Evolutionary conservation across 2,888 invertebrate genomes (phyloP).

Genomic region (Drosophila robusta): DNA sequence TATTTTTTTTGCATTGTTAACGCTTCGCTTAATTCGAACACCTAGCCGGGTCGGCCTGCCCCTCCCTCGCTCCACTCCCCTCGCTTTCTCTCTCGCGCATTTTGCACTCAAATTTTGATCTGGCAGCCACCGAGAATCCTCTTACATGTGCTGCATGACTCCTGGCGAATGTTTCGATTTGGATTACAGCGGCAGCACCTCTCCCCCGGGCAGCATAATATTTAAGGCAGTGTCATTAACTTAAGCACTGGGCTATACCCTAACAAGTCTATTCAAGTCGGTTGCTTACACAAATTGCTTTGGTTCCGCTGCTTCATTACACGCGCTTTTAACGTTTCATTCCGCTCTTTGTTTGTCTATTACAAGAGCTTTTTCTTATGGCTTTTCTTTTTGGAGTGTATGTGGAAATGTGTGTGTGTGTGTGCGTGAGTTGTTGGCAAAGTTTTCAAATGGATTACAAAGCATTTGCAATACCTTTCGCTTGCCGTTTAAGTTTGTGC

Average conservation of each 20-base stretch:
- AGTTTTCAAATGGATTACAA: slow-evolving; percentile 74
- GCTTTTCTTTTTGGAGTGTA: slow-evolving; percentile 8
- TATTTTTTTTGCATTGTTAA: slow-evolving; percentile 60
- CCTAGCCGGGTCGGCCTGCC: slow-evolving; percentile 13
- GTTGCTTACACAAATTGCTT: slow-evolving; percentile 66
- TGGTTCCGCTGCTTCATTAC: slow-evolving; percentile 64
- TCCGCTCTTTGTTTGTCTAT: slow-evolving; percentile 74
- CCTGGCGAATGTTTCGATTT: slow-evolving; percentile 42
- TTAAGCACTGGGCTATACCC: slow-evolving; percentile 47
- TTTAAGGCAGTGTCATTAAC: slow-evolving; percentile 48
- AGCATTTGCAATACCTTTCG: slow-evolving; percentile 65
- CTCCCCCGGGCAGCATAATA: slow-evolving; percentile 3
- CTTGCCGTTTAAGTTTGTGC: slow-evolving; percentile 21
- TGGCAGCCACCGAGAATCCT: slow-evolving; percentile 44
- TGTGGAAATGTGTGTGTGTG: slow-evolving; percentile 1
- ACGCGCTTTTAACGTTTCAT: slow-evolving; percentile 56
- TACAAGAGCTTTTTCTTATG: slow-evolving; percentile 44
- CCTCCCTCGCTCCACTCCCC: not conserved
- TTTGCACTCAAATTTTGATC: slow-evolving; percentile 49
- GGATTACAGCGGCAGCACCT: slow-evolving; percentile 4
- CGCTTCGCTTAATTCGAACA: slow-evolving; percentile 59
- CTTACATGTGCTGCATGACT: slow-evolving; percentile 51
- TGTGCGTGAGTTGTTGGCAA: slow-evolving; percentile 28
- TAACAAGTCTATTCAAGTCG: slow-evolving; percentile 22
- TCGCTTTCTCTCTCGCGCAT: not conserved